Evolutionary conservation across 2,113 vertebrate genomes (phyloP), one percentile per base, ranked within the genome.

Genomic region (Eretmochelys imbricata): DNA sequence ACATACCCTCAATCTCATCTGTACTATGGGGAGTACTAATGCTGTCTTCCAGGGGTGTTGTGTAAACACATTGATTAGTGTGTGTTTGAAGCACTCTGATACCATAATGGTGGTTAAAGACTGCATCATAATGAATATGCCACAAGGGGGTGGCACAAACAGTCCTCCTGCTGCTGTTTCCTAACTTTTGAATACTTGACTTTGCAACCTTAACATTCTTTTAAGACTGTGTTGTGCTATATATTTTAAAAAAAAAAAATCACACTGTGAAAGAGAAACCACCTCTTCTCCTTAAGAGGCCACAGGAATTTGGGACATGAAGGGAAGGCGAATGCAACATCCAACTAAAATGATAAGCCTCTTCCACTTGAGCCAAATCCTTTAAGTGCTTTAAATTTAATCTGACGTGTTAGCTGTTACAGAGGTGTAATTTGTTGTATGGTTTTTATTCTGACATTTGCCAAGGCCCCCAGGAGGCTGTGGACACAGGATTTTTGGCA

Each of bases 371-470:
- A 86, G 89, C 62, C 89, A 20, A 91, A 4, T 81, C 75, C 3
- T 25, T 46, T 27, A 80, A 89, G 85, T 75, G 81, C 49, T 92
- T 96, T 95, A 95, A 88, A 91, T 93, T 96, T 88, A 92, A 89
- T 87, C 87, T 89, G 49, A 49, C 65, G 65, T 65, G 6, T 6
- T 48, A 24, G 42, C 57, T 90, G 31, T 91, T 80, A 88, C 78
- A 92, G 90, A 95, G 10, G 13, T 87, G 90, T 92, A 75, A 14
- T 85, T 93, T 81, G 84, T 87, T 0, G 65, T 57, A 24, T n/a
- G 54, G 82, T 95, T 95, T 95, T 75, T 95, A 85, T 95, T 96
- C 94, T 96, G 89, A 95, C 88, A 90, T 38, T 59, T 46, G 24
- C 94, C 82, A 76, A 50, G 27, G 69, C 95, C 87, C 54, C 19